A percentile compares a stretch with the other conserved stretches of the same genome.
Conservation (phyloP, 2,797 vertebrate genomes). For the Erpetoichthys calabaricus region DNA sequence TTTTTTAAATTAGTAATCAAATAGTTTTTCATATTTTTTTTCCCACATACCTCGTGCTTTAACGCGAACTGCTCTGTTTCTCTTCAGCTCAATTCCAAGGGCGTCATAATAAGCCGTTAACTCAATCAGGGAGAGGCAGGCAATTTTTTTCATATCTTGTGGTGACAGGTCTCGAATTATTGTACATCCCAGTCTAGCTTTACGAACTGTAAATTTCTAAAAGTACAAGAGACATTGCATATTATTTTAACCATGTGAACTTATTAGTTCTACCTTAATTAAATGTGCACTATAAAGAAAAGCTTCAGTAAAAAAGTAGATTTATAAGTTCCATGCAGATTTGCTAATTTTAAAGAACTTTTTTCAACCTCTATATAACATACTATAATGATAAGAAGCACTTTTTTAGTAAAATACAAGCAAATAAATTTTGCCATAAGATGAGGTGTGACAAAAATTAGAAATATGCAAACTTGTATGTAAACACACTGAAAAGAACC, state of each 20-base stretch:
- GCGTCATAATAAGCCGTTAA: constrained; percentile 74
- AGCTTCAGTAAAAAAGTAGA: too few relatives aligned
- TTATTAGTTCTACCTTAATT: too few relatives aligned
- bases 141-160: constrained; percentile 72
- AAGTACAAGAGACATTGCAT: constrained; percentile 2
- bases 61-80: constrained; percentile 46
- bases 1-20: rapidly evolving
- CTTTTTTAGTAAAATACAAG: too few relatives aligned
- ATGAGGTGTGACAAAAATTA: too few relatives aligned
- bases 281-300: too few relatives aligned
- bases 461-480: too few relatives aligned
- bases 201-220: constrained; percentile 50
- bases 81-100: constrained; percentile 74
- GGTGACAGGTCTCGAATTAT: constrained; percentile 72
- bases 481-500: too few relatives aligned
- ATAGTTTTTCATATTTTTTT: not conserved
- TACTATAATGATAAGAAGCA: too few relatives aligned
- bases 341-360: too few relatives aligned
- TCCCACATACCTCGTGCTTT: constrained; percentile 55
- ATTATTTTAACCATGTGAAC: not conserved
- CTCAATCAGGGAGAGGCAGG: constrained; percentile 79
- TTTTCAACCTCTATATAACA: too few relatives aligned
- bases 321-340: too few relatives aligned
- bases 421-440: too few relatives aligned
- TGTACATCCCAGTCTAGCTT: constrained; percentile 62